phyloP scores from a whole-genome alignment of 2,797 vertebrate genomes.

The Eulemur coronatus region DNA sequence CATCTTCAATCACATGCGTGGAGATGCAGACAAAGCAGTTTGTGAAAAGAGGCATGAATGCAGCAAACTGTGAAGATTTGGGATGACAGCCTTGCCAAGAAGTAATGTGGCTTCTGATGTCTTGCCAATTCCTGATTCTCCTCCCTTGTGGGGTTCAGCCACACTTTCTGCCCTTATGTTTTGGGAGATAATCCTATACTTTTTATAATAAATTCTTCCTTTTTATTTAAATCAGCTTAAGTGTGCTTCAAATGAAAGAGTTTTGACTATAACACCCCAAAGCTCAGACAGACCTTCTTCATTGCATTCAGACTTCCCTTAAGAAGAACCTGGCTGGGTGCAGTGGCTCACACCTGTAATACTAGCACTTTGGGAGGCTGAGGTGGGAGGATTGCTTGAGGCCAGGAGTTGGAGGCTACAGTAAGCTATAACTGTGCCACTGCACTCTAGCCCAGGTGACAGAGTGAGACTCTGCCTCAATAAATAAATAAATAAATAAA shows the following conservation, averaged over 20 bases:
- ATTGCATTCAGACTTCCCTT: background rate
- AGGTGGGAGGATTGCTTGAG: background rate
- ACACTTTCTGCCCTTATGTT: background rate
- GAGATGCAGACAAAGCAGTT: background rate
- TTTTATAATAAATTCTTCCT: background rate
- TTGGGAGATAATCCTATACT: background rate
- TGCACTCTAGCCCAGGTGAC: background rate
- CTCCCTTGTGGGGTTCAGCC: background rate
- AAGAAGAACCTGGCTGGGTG: background rate
- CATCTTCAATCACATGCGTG: rapidly evolving
- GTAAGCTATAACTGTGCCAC: background rate
- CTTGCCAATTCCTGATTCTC: background rate
- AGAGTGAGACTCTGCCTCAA: background rate
- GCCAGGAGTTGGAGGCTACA: background rate
- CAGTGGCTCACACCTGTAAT: background rate
- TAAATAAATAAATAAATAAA: background rate
- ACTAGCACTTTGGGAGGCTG: background rate
- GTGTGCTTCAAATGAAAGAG: background rate
- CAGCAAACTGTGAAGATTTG: background rate
- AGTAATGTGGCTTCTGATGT: too few relatives aligned
- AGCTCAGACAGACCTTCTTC: background rate
- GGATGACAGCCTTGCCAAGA: background rate
- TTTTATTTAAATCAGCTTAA: background rate
- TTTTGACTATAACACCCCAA: background rate
- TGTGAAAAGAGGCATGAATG: background rate